Evolutionary conservation across 2,113 vertebrate species (phyloP).

Genomic region (Bungarus multicinctus): DNA sequence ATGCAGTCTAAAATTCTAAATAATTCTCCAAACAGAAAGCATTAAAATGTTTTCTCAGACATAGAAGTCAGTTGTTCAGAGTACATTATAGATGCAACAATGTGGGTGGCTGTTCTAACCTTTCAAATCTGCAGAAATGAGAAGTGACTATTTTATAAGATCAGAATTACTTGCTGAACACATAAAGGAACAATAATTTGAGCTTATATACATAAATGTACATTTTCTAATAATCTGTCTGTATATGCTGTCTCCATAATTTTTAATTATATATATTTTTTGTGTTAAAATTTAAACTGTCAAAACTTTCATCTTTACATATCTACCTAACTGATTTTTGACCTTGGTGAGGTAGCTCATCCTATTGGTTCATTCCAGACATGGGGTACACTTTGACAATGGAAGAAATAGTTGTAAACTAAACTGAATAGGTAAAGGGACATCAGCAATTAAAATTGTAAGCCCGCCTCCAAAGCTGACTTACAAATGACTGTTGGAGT

Average conservation of each 20-base stretch:
- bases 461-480: not conserved
- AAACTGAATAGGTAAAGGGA: not conserved
- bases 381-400: not conserved
- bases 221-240: not conserved
- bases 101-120: not conserved
- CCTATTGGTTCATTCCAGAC: not conserved
- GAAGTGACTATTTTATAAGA: not conserved
- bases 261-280: not conserved
- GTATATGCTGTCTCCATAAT: not conserved
- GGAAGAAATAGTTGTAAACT: not conserved
- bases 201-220: not conserved
- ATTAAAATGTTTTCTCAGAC: not conserved
- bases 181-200: not conserved
- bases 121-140: not conserved
- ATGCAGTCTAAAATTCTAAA: not conserved
- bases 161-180: not conserved
- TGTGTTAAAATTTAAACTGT: not conserved
- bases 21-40: not conserved
- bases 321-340: not conserved
- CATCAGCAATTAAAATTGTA: not conserved
- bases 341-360: not conserved
- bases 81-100: not conserved
- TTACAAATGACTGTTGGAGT: not conserved
- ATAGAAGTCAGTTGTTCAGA: not conserved
- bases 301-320: not conserved